Evolutionary conservation across 2,113 vertebrate species (phyloP).

Genomic region (Pyxicephalus adspersus): DNA sequence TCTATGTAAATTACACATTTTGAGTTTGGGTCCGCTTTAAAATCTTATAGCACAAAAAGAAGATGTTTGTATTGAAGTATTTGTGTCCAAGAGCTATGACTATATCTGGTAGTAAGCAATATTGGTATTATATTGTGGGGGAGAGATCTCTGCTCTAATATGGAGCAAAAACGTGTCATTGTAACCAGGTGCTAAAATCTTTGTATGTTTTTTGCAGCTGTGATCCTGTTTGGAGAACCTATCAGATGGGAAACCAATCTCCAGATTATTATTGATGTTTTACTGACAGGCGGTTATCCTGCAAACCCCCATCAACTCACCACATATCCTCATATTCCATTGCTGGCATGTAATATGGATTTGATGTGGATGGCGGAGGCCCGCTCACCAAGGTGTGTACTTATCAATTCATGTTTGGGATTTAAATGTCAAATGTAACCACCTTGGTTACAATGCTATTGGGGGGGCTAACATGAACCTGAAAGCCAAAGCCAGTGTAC

Average conservation of each 20-base stretch:
- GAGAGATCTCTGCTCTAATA: too few relatives aligned
- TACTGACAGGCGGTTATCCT: slow-evolving; percentile 85
- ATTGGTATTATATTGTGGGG: too few relatives aligned
- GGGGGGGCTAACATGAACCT: too few relatives aligned
- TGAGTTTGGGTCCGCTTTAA: too few relatives aligned
- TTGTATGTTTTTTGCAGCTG: slow-evolving; percentile 66
- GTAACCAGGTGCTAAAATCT: background rate
- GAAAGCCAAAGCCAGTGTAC: too few relatives aligned
- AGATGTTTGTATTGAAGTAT: too few relatives aligned
- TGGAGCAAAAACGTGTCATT: too few relatives aligned
- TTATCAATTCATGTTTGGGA: too few relatives aligned
- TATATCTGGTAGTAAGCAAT: background rate
- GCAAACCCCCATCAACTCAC: slow-evolving; percentile 65
- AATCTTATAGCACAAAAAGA: too few relatives aligned
- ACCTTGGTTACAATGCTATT: too few relatives aligned
- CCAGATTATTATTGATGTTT: slow-evolving; percentile 83
- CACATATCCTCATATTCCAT: slow-evolving; percentile 75
- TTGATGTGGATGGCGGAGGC: slow-evolving; percentile 90
- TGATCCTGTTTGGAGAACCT: slow-evolving; percentile 88
- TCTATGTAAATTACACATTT: too few relatives aligned
- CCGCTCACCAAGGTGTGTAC: slow-evolving; percentile 80
- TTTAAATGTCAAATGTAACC: too few relatives aligned
- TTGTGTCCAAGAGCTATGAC: background rate
- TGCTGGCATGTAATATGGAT: slow-evolving; percentile 88
- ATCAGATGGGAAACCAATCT: slow-evolving; percentile 89